Base-by-base conservation (phyloP, 2,888 invertebrate genomes). In the Dascillus cervinus region DNA sequence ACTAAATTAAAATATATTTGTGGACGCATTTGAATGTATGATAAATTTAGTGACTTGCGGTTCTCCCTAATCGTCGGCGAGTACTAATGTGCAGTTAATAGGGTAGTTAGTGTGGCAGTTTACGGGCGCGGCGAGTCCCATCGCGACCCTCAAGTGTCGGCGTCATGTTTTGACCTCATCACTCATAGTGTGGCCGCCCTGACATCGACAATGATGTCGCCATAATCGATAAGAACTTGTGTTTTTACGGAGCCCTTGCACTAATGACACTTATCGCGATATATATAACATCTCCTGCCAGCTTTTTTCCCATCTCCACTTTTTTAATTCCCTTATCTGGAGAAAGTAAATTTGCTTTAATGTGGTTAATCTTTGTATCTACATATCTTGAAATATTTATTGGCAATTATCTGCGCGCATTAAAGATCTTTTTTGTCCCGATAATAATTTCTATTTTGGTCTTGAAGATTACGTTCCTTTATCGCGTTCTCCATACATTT, bases 111-210 rank as follows among this genome's bases (percentile, higher is more conserved):
- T 37, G 45, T 43, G 40, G 34, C 33, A 37, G 37, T 29, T 17
- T 32, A 43, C 37, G 46, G 52, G 48, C 46, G 53, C 43, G 50
- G 46, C 44, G 31, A 29, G 44, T 52, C 52, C 49, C 53, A 45
- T 42, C 46, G 50, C 41, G 49, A 53, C 51, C 46, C 41, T 46
- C 44, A 43, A 44, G 41, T 44, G 42, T 46, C 43, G 34, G 22
- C 46, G 46, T 46, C 46, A 46, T 47, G 50, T 49, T 52, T 47
- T 50, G 56, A 56, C 56, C 56, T 55, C 58, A 57, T 58, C 55
- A 55, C 37, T 48, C 54, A 54, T 27, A 23, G 23, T 37, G 26
- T 33, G 39, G 37, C 29, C 34, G 32, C 32, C 23, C 43, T 41
- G 45, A 48, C 50, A 45, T 43, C 40, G 34, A 47, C 49, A 48